A percentile compares a stretch with the other conserved stretches of the same genome.
These are phyloP conservation scores for Lamellibrachia columna DNA, from an alignment of 2,888 invertebrate genomes.

Conservation along the genomic window DNA sequence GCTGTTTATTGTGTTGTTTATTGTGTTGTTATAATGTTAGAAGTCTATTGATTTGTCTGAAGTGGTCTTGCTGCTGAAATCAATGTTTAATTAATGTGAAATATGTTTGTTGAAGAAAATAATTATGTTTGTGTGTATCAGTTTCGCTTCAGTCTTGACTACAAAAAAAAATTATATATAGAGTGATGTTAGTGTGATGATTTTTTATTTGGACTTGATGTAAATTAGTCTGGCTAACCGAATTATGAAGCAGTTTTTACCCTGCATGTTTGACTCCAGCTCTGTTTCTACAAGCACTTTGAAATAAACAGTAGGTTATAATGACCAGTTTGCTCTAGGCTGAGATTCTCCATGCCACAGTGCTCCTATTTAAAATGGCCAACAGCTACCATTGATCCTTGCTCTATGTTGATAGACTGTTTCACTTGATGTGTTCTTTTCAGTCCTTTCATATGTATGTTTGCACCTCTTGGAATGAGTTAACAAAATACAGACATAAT, in stretches of 20 bases:
- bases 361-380: background rate
- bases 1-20: background rate
- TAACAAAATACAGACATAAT: background rate
- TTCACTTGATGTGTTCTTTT: background rate
- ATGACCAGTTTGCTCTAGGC: background rate
- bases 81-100: background rate
- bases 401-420: background rate
- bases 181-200: background rate
- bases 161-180: background rate
- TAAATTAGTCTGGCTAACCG: no score
- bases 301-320: no score
- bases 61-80: background rate
- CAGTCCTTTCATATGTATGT: background rate
- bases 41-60: background rate
- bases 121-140: background rate
- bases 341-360: background rate
- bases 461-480: background rate
- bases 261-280: no score
- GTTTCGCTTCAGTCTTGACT: background rate
- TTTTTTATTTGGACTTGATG: background rate
- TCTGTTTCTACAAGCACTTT: no score
- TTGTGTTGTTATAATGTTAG: background rate
- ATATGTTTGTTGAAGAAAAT: background rate
- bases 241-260: no score
- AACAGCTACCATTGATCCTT: background rate